Conservation (phyloP, 2,888 invertebrate genomes). For the Camponotus fellah region DNA sequence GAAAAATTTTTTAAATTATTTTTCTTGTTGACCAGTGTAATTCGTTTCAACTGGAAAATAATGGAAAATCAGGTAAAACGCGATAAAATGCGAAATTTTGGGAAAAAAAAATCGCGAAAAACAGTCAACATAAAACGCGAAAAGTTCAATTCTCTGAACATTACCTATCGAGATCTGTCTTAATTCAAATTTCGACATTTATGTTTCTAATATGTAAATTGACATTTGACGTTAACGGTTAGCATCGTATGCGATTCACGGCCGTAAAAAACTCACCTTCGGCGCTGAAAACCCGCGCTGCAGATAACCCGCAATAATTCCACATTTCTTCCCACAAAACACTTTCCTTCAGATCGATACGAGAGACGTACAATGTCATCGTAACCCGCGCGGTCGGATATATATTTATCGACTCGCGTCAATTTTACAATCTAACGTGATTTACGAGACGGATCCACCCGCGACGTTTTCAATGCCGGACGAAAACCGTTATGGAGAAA, state of each 20-base stretch:
- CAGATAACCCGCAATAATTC: not conserved
- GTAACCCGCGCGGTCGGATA: constrained; percentile 10
- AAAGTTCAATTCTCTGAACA: too few relatives aligned
- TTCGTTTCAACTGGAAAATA: too few relatives aligned
- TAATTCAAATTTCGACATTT: constrained; percentile 10
- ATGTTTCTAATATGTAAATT: not conserved
- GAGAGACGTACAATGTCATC: constrained; percentile 50
- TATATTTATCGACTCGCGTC: constrained; percentile 52
- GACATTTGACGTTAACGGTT: not conserved
- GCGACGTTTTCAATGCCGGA: constrained; percentile 48
- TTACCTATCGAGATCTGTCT: not conserved
- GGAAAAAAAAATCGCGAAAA: too few relatives aligned
- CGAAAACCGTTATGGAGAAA: constrained; percentile 39
- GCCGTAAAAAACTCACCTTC: not conserved
- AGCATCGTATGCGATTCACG: constrained; percentile 1
- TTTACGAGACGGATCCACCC: constrained; percentile 42
- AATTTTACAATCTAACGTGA: constrained; percentile 52
- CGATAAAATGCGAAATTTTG: too few relatives aligned
- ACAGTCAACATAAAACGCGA: too few relatives aligned
- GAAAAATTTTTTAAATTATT: too few relatives aligned
- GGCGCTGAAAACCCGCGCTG: not conserved
- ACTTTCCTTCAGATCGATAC: constrained; percentile 34
- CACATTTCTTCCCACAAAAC: not conserved
- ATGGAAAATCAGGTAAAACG: too few relatives aligned
- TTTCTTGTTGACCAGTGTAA: too few relatives aligned